phyloP scores from a whole-genome alignment of 2,113 vertebrate species.

The Phasianus colchicus region DNA sequence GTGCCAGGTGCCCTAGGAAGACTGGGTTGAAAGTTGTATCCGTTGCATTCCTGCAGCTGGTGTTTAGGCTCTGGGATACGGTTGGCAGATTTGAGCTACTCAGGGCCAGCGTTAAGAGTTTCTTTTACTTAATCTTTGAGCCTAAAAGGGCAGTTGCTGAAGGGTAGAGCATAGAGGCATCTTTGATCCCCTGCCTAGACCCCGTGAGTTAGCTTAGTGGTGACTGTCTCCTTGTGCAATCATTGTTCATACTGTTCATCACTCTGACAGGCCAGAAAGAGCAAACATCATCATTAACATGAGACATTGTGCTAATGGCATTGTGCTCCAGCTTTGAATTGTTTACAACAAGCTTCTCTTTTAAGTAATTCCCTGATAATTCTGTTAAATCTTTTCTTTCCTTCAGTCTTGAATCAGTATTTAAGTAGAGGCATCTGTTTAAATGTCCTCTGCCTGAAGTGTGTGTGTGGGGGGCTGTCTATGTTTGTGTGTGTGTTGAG shows the following conservation, averaged over 20 bases:
- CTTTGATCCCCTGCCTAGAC: constrained; percentile 49
- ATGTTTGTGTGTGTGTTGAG: not conserved
- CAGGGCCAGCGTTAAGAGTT: not conserved
- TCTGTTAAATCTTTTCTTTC: constrained; percentile 20
- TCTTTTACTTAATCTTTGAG: not conserved
- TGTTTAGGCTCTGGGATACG: not conserved
- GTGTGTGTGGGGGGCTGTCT: not conserved
- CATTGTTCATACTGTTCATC: constrained; percentile 42
- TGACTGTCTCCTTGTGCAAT: not conserved
- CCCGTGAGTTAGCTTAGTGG: constrained; percentile 11
- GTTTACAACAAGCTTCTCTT: not conserved
- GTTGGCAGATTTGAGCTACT: not conserved
- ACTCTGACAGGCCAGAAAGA: constrained; percentile 27
- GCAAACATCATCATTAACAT: constrained; percentile 52
- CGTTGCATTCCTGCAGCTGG: not conserved
- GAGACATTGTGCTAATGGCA: not conserved
- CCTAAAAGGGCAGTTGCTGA: not conserved
- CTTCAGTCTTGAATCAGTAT: constrained; percentile 6
- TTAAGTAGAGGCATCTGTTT: not conserved
- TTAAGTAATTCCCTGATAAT: constrained; percentile 16
- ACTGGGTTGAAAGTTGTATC: not conserved
- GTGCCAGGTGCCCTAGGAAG: not conserved
- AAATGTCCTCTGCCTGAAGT: not conserved
- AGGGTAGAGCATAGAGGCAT: not conserved
- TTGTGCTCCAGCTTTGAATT: constrained; percentile 30